Percentiles rank a stretch among this genome's conserved stretches.
Conservation (phyloP, 2,113 vertebrate species). For the Argyrosomus japonicus region DNA sequence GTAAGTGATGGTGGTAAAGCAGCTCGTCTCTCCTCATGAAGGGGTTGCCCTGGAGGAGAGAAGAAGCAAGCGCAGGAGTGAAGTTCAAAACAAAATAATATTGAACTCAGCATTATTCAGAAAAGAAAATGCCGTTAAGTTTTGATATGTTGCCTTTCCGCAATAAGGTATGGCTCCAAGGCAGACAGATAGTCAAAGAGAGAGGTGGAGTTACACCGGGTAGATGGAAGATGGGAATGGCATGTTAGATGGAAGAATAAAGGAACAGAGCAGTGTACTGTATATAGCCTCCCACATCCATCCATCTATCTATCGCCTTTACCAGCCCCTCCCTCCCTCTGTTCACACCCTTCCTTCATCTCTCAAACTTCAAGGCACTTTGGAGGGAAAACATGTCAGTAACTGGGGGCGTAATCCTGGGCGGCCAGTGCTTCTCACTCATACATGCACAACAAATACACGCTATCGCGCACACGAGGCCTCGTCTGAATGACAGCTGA, state of each 20-base stretch:
- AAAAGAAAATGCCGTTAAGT: constrained; percentile 81
- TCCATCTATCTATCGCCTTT: constrained; percentile 67
- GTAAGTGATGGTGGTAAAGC: constrained; percentile 76
- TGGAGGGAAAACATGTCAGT: constrained; percentile 81
- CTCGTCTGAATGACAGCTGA: constrained; percentile 80
- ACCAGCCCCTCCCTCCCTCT: constrained; percentile 56
- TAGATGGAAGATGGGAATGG: constrained; percentile 67
- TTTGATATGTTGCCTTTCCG: constrained; percentile 82
- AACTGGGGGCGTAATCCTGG: constrained; percentile 79
- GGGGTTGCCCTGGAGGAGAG: constrained; percentile 74
- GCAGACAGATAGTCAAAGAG: constrained; percentile 76
- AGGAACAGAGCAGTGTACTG: constrained; percentile 65
- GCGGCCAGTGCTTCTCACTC: constrained; percentile 78
- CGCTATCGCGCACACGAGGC: constrained; percentile 52
- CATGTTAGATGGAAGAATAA: constrained; percentile 69
- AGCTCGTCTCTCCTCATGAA: constrained; percentile 66
- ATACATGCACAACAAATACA: constrained; percentile 77
- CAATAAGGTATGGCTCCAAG: constrained; percentile 74
- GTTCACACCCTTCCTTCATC: constrained; percentile 76
- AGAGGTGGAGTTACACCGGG: constrained; percentile 66
- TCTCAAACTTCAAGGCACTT: constrained; percentile 79
- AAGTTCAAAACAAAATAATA: constrained; percentile 86
- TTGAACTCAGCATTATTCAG: constrained; percentile 88
- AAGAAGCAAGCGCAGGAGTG: constrained; percentile 64
- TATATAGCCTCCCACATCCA: constrained; percentile 78